These are phyloP conservation scores for Manis crassicaudata DNA, from an alignment of 2,797 vertebrate genomes.

Conservation along the genomic window DNA sequence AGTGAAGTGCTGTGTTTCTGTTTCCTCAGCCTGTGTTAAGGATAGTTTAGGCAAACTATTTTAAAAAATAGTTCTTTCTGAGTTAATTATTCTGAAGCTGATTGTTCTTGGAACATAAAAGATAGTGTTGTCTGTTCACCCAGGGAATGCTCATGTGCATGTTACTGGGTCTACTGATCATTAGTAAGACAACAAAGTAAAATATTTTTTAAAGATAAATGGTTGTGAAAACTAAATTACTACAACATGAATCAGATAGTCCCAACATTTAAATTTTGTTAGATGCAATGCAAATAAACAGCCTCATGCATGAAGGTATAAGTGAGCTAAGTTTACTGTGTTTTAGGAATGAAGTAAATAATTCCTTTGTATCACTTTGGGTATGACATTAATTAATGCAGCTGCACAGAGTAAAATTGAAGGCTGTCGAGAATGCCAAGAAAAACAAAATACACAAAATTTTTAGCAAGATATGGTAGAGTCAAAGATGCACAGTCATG, in stretches of 20 bases:
- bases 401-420: conserved; percentile 52
- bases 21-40: conserved; percentile 41
- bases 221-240: conserved; percentile 40
- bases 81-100: conserved; percentile 68
- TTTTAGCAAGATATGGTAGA: not conserved
- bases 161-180: conserved; percentile 34
- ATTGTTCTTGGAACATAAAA: conserved; percentile 66
- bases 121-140: conserved; percentile 51
- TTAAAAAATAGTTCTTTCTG: conserved; percentile 59
- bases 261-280: conserved; percentile 52
- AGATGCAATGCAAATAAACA: conserved; percentile 55
- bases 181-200: conserved; percentile 51
- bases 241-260: not conserved
- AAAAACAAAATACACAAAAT: conserved; percentile 6
- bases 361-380: conserved; percentile 71
- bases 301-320: conserved; percentile 49
- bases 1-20: conserved; percentile 28
- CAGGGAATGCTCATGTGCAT: conserved; percentile 29
- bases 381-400: conserved; percentile 59
- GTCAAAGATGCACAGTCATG: conserved; percentile 29
- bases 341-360: conserved; percentile 74
- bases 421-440: conserved; percentile 71
- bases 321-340: conserved; percentile 44
- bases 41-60: conserved; percentile 53
- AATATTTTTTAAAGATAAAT: conserved; percentile 55